A percentile compares a stretch with the other conserved stretches of the same genome.
Evolutionary conservation across 2,797 vertebrate species (phyloP).

Genomic region (Eulemur mongoz): DNA sequence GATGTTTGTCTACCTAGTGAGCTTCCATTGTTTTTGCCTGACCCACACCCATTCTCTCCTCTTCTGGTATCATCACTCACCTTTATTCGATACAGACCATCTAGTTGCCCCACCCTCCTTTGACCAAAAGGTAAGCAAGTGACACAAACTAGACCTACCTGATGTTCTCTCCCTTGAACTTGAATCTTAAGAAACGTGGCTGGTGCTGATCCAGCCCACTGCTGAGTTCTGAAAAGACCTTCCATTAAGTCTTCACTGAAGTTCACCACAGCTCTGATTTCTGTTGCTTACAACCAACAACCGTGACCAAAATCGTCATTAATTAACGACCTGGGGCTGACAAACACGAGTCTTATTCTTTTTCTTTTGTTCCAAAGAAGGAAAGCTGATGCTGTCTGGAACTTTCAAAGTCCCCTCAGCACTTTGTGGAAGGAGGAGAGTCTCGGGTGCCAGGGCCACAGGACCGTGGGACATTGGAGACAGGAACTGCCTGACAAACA

Average conservation of each 20-base stretch:
- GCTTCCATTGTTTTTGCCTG: neutral
- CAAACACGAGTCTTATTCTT: neutral
- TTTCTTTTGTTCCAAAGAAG: neutral
- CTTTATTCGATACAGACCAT: neutral
- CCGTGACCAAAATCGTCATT: neutral
- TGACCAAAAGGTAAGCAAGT: neutral
- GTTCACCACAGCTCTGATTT: neutral
- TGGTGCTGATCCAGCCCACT: neutral
- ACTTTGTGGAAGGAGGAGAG: neutral
- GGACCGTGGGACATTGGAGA: neutral
- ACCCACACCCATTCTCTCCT: neutral
- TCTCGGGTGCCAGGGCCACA: neutral
- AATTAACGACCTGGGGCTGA: neutral
- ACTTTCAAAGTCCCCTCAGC: neutral
- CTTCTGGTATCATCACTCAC: neutral
- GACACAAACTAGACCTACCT: neutral
- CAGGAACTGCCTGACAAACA: slow-evolving; percentile 60
- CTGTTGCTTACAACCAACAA: neutral
- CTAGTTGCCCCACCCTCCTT: neutral
- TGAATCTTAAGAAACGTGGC: neutral
- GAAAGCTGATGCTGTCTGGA: neutral
- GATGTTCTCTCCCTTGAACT: neutral
- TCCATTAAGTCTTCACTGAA: neutral
- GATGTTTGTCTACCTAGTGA: neutral
- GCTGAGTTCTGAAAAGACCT: neutral